Evolutionary conservation across 2,113 vertebrate genomes (phyloP).

Genomic region (Tapirus terrestris): DNA sequence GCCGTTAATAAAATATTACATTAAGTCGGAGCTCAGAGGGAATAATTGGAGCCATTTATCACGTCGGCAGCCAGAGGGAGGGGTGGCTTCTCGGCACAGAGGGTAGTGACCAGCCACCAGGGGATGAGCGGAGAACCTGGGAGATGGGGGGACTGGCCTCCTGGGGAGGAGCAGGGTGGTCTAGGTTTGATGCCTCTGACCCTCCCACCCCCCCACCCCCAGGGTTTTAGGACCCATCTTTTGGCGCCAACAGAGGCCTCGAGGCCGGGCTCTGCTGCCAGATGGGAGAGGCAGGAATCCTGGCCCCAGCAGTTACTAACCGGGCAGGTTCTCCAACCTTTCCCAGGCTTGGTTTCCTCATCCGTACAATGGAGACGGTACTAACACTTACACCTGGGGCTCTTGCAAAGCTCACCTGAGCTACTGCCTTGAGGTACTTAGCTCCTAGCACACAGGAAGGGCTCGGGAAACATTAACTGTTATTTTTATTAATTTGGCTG

Average conservation of each 20-base stretch:
- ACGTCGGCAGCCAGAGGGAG: conserved; percentile 66
- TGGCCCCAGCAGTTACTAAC: background rate
- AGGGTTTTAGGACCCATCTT: background rate
- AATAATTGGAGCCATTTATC: conserved; percentile 87
- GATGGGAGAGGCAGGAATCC: background rate
- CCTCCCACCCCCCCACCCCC: too few relatives aligned
- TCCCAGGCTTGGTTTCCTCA: background rate
- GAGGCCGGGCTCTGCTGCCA: background rate
- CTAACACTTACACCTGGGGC: background rate
- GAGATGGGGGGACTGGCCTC: background rate
- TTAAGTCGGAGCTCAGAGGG: conserved; percentile 81
- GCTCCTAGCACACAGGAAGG: background rate
- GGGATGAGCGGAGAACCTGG: background rate
- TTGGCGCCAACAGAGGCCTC: background rate
- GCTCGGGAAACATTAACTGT: background rate
- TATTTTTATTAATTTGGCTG: background rate
- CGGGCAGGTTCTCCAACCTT: background rate
- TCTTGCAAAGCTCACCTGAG: background rate
- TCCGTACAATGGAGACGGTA: background rate
- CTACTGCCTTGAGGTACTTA: too few relatives aligned
- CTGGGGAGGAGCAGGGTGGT: background rate
- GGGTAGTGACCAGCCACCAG: conserved; percentile 43
- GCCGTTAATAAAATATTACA: conserved; percentile 88
- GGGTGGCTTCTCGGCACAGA: background rate
- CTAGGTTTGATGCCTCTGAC: background rate